Evolutionary conservation across 2,797 vertebrate species (phyloP), one percentile per base, ranked within the genome.

Genomic region (Phalloptychus januarius): DNA sequence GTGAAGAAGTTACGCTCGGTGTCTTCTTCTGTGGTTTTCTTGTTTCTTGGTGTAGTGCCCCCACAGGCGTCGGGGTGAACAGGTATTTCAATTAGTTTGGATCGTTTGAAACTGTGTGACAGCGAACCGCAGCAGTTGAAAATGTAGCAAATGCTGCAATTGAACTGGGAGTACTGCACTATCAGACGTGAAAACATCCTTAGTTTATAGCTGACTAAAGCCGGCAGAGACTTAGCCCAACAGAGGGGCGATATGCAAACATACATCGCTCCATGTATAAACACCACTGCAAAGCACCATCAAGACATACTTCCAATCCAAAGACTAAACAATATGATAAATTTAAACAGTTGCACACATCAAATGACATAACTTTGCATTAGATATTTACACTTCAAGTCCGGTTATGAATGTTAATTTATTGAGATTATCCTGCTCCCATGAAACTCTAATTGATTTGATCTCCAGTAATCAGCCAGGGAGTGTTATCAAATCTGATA

Each of bases 401-500:
- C 1, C 36, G 16, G 71, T 61, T 56, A 46, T 74, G 50, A 82
- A 78, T 44, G 50, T 52, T 50, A 50, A 50, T 36, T 63, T 23
- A 58, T 31, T 78, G 16, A 63, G 46, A 65, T 78, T 8, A 72
- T 72, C 23, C 42, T 23, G 23, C 25, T 80, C 54, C 42, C 75
- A 40, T 65, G 74, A 71, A 75, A 80, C 72, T 72, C 16, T 61
- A 72, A 87, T 71, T 36, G 71, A 88, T 84, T 48, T 85, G 79
- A 81, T 86, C 81, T 79, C 82, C 65, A 74, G 74, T 71, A 83
- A 84, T 82, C 67, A 36, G 75, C 74, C 72, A 61, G 63, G 83
- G 82, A 81, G 72, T 11, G 48, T 83, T 80, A 84, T 89, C 83
- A 88, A 78, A 88, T 88, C 78, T 82, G 89, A 91, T 90, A 85